A percentile compares a stretch with the other conserved stretches of the same genome.
phyloP scores from a whole-genome alignment of 2,113 vertebrate genomes.

The Oreochromis spilurus region DNA sequence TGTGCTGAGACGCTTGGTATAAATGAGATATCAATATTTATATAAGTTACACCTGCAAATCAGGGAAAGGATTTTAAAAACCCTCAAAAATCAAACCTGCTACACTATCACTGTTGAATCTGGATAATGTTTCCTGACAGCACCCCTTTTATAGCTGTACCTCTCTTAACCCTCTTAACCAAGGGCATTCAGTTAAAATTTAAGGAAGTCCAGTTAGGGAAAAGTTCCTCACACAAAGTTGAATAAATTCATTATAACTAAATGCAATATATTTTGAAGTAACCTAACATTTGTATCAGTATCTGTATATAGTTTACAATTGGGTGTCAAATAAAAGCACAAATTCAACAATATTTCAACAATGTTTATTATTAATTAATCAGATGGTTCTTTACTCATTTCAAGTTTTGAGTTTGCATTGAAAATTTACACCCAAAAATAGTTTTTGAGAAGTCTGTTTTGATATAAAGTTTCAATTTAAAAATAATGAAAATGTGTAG shows the following conservation, averaged over 20 bases:
- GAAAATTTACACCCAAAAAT: background rate
- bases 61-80: fast-evolving
- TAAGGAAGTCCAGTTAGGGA: background rate
- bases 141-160: background rate
- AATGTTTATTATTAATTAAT: background rate
- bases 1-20: background rate
- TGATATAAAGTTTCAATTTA: background rate
- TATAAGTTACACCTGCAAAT: background rate
- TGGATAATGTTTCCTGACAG: background rate
- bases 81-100: background rate
- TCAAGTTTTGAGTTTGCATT: background rate
- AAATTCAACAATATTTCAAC: background rate
- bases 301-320: background rate
- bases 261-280: background rate
- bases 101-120: background rate
- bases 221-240: background rate
- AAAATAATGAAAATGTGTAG: background rate
- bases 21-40: background rate
- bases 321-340: background rate
- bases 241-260: background rate
- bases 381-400: background rate
- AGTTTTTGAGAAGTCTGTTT: background rate
- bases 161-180: background rate
- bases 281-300: background rate
- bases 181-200: background rate